Evolutionary conservation across 2,888 invertebrate species (phyloP).

Genomic region (Acronicta aceris): DNA sequence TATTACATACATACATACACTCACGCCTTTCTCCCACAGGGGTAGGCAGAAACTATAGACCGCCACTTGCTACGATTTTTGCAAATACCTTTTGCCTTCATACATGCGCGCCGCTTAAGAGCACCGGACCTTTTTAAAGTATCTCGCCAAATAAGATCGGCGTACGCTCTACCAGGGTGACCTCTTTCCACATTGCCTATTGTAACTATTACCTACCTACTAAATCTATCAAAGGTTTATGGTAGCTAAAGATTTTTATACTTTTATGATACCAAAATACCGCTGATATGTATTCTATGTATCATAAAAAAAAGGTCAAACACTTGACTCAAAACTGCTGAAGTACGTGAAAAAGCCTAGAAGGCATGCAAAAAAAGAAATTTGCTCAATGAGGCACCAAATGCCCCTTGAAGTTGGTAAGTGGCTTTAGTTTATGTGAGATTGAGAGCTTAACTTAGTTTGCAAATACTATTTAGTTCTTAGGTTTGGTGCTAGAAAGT

Average conservation of each 20-base stretch:
- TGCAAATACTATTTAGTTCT: background rate
- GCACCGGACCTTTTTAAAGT: too few relatives aligned
- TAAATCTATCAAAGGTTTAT: too few relatives aligned
- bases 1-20: too few relatives aligned
- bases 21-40: too few relatives aligned
- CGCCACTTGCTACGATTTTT: too few relatives aligned
- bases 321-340: constrained; percentile 26
- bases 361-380: constrained; percentile 33
- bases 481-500: background rate
- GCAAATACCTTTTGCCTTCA: too few relatives aligned
- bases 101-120: too few relatives aligned
- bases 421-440: constrained; percentile 4
- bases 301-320: constrained; percentile 22
- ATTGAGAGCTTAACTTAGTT: constrained; percentile 7
- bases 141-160: too few relatives aligned
- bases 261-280: constrained; percentile 1
- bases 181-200: too few relatives aligned
- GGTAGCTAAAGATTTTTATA: background rate
- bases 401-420: constrained; percentile 23
- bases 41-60: too few relatives aligned
- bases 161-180: too few relatives aligned
- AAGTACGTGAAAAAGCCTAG: constrained; percentile 16
- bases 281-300: constrained; percentile 22
- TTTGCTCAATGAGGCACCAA: constrained; percentile 30
- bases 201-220: too few relatives aligned